phyloP scores from a whole-genome alignment of 2,888 invertebrate species.

The Steromphala cineraria region DNA sequence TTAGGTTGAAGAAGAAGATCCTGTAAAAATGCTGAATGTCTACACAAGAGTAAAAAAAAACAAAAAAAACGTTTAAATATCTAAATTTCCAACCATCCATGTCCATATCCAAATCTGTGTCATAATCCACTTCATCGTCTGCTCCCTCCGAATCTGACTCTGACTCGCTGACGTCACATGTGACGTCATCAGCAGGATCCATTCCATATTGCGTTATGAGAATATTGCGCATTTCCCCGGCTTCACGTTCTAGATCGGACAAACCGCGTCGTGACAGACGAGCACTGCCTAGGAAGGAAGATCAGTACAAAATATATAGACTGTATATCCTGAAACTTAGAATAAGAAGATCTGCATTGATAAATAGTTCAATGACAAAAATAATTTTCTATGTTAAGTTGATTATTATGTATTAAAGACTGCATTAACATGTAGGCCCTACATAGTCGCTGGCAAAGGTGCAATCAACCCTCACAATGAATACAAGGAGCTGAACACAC shows the following conservation, averaged over 20 bases:
- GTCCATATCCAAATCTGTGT: constrained; percentile 64
- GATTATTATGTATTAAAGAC: no score
- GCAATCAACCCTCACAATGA: no score
- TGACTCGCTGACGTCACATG: constrained; percentile 9
- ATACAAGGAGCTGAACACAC: no score
- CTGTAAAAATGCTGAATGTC: no score
- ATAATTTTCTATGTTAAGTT: no score
- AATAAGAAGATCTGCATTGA: no score
- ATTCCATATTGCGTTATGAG: constrained; percentile 25
- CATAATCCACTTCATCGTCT: constrained; percentile 52
- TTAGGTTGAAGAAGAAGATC: no score
- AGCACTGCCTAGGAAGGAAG: neutral
- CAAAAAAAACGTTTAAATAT: no score
- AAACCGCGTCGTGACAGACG: neutral
- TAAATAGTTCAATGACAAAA: no score
- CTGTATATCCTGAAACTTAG: no score
- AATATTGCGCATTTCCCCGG: constrained; percentile 4
- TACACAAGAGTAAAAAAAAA: neutral
- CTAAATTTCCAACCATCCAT: constrained; percentile 51
- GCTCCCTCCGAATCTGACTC: constrained; percentile 20
- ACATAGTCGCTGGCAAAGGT: no score
- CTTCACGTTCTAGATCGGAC: constrained; percentile 5
- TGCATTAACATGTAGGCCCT: no score
- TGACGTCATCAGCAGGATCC: constrained; percentile 12
- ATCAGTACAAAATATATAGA: neutral